Evolutionary conservation across 2,113 vertebrate species (phyloP).

Genomic region (Cyanoderma ruficeps): DNA sequence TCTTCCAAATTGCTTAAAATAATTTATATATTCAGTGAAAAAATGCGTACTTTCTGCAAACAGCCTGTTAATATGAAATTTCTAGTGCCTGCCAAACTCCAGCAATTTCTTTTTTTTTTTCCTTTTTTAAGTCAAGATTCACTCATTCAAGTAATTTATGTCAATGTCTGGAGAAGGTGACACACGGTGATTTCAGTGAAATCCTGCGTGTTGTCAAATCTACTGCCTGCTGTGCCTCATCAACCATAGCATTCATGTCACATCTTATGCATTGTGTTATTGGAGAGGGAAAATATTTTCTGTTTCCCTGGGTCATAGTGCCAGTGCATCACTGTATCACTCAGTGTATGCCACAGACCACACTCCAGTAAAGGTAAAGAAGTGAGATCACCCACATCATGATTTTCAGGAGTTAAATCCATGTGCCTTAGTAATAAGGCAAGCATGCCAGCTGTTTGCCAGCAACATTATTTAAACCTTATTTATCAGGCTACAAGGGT

Average conservation of each 20-base stretch:
- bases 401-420: neutral
- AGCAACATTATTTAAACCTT: neutral
- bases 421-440: neutral
- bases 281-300: constrained; percentile 11
- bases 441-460: neutral
- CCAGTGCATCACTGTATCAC: neutral
- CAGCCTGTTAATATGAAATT: neutral
- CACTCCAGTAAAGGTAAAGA: neutral
- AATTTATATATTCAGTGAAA: neutral
- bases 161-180: neutral
- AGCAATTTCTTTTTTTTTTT: neutral
- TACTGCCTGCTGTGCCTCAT: neutral
- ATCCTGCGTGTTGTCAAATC: neutral
- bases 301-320: neutral
- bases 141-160: neutral
- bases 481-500: neutral
- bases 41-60: neutral
- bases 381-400: neutral
- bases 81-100: neutral
- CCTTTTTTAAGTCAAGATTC: neutral
- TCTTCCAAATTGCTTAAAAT: neutral
- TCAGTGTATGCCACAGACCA: neutral
- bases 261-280: neutral
- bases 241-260: neutral
- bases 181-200: neutral